Evolutionary conservation across 2,888 invertebrate genomes (phyloP).

Genomic region (Apamea epomidion): DNA sequence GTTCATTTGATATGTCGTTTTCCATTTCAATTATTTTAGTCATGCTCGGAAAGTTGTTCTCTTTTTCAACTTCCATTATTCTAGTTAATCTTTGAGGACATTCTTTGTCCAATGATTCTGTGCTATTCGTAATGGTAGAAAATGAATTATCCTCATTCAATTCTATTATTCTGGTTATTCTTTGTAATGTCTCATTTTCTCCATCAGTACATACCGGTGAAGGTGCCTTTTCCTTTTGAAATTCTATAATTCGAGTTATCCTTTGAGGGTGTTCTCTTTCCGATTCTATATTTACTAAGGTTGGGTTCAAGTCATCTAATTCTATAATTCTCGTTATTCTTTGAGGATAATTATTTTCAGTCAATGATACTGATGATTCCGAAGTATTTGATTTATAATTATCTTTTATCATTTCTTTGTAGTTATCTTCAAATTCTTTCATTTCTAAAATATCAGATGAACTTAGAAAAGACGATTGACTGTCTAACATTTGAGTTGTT

Average conservation of each 20-base stretch:
- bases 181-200: slow-evolving; percentile 81
- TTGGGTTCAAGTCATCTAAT: slow-evolving; percentile 82
- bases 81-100: slow-evolving; percentile 81
- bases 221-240: slow-evolving; percentile 79
- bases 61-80: slow-evolving; percentile 85
- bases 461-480: slow-evolving; percentile 78
- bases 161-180: slow-evolving; percentile 86
- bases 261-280: slow-evolving; percentile 84
- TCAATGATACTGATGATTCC: slow-evolving; percentile 63
- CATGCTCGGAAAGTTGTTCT: slow-evolving; percentile 86
- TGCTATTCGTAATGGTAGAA: slow-evolving; percentile 80
- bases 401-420: slow-evolving; percentile 74
- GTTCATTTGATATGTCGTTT: slow-evolving; percentile 88
- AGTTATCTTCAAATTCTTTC: slow-evolving; percentile 71
- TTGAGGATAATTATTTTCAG: slow-evolving; percentile 80
- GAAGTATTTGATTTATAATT: slow-evolving; percentile 67
- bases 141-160: slow-evolving; percentile 85
- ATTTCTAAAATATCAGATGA: slow-evolving; percentile 80
- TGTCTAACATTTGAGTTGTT: slow-evolving; percentile 81
- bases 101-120: slow-evolving; percentile 79
- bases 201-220: slow-evolving; percentile 76
- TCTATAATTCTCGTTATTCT: slow-evolving; percentile 88
- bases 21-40: slow-evolving; percentile 89
- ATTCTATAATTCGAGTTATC: slow-evolving; percentile 87
- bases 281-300: slow-evolving; percentile 74